These are phyloP conservation scores for Spatula clypeata DNA, from an alignment of 2,797 vertebrate species.

Conservation along the genomic window DNA sequence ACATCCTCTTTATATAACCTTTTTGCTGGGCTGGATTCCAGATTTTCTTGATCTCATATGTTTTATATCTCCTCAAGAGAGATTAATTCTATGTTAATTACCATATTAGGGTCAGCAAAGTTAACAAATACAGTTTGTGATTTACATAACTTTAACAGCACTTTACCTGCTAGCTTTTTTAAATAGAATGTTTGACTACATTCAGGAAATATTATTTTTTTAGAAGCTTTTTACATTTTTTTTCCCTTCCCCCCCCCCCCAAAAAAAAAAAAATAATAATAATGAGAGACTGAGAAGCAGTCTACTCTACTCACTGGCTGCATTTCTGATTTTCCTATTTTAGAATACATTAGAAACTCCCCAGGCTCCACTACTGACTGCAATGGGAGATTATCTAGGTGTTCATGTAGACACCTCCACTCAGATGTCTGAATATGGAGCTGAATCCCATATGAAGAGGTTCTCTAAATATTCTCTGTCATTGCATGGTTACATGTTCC, in stretches of 20 bases:
- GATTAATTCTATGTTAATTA: slow-evolving; percentile 77
- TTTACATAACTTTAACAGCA: slow-evolving; percentile 37
- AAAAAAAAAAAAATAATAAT: no score
- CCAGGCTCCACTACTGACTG: neutral
- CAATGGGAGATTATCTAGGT: neutral
- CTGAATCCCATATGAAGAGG: rapidly evolving
- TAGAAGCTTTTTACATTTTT: no score
- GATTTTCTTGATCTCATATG: slow-evolving; percentile 60
- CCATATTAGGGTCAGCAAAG: slow-evolving; percentile 50
- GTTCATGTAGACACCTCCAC: neutral
- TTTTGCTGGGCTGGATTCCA: slow-evolving; percentile 65
- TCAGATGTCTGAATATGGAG: rapidly evolving
- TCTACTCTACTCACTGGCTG: neutral
- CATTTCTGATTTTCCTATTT: neutral
- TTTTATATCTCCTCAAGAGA: slow-evolving; percentile 44
- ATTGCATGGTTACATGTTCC: neutral
- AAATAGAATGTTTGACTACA: neutral
- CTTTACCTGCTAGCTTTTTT: neutral
- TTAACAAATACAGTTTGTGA: slow-evolving; percentile 19
- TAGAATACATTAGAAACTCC: neutral
- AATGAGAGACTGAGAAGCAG: neutral
- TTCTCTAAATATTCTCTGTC: neutral
- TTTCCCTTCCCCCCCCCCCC: no score
- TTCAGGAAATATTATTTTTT: neutral
- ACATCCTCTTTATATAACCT: slow-evolving; percentile 67